phyloP scores from a whole-genome alignment of 1,140 invertebrate species.

The Aethina tumida region DNA sequence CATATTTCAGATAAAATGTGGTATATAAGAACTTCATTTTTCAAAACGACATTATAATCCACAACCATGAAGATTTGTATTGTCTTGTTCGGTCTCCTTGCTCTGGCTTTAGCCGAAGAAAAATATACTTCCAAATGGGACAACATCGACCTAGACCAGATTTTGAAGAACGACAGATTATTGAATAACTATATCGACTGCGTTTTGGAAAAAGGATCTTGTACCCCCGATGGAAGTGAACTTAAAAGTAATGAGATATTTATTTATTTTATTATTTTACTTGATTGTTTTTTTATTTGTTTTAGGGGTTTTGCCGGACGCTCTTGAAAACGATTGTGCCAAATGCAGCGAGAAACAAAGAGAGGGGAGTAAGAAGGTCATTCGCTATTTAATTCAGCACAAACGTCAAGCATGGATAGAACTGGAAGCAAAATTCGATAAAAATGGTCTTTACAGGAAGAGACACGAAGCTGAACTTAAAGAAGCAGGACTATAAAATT shows the following conservation, averaged over 20 bases:
- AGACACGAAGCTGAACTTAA: too few species aligned
- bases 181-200: conserved; percentile 6
- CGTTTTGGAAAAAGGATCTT: conserved; percentile 5
- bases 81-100: too few species aligned
- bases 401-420: conserved; percentile 40
- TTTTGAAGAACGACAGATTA: conserved; percentile 5
- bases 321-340: conserved; percentile 49
- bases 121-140: conserved; percentile 7
- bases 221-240: not conserved
- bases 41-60: conserved; percentile 48
- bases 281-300: too few species aligned
- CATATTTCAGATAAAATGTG: conserved; percentile 11
- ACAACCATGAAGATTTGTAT: too few species aligned
- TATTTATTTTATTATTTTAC: not conserved
- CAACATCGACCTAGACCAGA: conserved; percentile 6
- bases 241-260: conserved; percentile 1
- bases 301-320: conserved; percentile 44
- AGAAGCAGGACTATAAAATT: too few species aligned
- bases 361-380: conserved; percentile 47
- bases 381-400: conserved; percentile 43
- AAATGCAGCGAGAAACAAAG: conserved; percentile 53
- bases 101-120: not conserved
- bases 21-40: conserved; percentile 48
- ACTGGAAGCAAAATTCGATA: conserved; percentile 43
- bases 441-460: too few species aligned